Evolutionary conservation across 2,888 invertebrate species (phyloP).

Genomic region (Apodemia mormo): DNA sequence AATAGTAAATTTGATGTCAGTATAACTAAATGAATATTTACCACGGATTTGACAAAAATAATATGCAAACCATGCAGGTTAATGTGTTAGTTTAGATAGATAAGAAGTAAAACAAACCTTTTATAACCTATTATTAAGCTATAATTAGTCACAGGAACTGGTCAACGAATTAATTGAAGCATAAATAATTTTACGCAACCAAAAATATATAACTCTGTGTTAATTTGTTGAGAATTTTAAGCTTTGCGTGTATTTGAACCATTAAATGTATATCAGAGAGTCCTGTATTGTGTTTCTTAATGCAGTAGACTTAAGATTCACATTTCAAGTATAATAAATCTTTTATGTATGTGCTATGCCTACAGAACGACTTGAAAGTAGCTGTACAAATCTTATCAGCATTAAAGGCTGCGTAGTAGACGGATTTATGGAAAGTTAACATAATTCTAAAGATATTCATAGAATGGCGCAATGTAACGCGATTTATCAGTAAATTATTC

Average conservation of each 20-base stretch:
- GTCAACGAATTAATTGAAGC: slow-evolving; percentile 21
- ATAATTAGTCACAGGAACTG: background rate
- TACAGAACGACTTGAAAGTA: slow-evolving; percentile 33
- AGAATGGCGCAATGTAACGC: slow-evolving; percentile 24
- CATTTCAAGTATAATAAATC: background rate
- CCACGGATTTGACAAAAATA: too few relatives aligned
- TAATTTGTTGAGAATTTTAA: slow-evolving; percentile 26
- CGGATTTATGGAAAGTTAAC: slow-evolving; percentile 38
- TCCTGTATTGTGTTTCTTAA: background rate
- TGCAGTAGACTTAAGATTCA: slow-evolving; percentile 3
- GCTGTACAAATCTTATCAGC: slow-evolving; percentile 40
- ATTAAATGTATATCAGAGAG: slow-evolving; percentile 2
- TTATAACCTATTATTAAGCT: background rate
- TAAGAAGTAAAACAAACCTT: background rate
- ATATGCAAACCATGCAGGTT: too few relatives aligned
- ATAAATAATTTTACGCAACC: slow-evolving; percentile 19
- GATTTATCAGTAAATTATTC: slow-evolving; percentile 12
- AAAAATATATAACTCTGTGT: slow-evolving; percentile 17
- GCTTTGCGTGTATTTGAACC: slow-evolving; percentile 20
- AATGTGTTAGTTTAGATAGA: background rate
- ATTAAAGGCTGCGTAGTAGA: slow-evolving; percentile 34
- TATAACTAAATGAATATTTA: too few relatives aligned
- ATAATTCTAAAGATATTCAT: slow-evolving; percentile 34
- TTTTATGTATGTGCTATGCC: slow-evolving; percentile 17
- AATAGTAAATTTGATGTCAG: too few relatives aligned